Base-by-base conservation (phyloP, 2,888 invertebrate species). In the Drosophila helvetica region DNA sequence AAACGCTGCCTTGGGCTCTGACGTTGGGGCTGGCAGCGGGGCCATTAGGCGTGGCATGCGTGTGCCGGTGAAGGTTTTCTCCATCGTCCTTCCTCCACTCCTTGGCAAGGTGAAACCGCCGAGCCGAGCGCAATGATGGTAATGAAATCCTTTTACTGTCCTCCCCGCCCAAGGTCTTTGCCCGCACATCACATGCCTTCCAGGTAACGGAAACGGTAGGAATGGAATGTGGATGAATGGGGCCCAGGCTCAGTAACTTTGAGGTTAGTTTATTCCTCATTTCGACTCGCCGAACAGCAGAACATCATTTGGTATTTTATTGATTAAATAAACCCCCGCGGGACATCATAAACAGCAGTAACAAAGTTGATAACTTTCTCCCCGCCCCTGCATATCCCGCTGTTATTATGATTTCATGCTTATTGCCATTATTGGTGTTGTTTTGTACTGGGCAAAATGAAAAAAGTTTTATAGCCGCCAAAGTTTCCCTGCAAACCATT, bases 1-100 rank as follows among this genome's bases (percentile, higher is more conserved):
- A 67, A 71, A 66, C 33, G 48, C 48, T 45, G 57, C 63, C 38
- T 38, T 38, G 38, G 38, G 38, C 38, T n/a, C 38, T 38, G 25
- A 61, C 50, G 27, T 53, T 17, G 62, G 22, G 50, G 68, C 30
- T 45, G 54, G 65, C 22, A 22, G 22, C 48, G 45, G 60, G 33
- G 63, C 55, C 65, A 50, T 64, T 77, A 80, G 80, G 80, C 65
- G 80, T 80, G 83, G 78, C 83, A 77, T 75, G 82, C 77, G 77
- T 80, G 65, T 60, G 68, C 58, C 59, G 58, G 55, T 43, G 54
- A 80, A 80, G 80, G 83, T 74, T 79, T 74, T 79, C 58, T 52
- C 66, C 55, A 51, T 59, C 64, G 81, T 60, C 79, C 74, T 76
- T 67, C 62, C 64, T 71, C 64, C 70, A 55, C 10, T 60, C 65